Evolutionary conservation across 2,113 vertebrate species (phyloP).

Genomic region (Mormyrus lacerda): DNA sequence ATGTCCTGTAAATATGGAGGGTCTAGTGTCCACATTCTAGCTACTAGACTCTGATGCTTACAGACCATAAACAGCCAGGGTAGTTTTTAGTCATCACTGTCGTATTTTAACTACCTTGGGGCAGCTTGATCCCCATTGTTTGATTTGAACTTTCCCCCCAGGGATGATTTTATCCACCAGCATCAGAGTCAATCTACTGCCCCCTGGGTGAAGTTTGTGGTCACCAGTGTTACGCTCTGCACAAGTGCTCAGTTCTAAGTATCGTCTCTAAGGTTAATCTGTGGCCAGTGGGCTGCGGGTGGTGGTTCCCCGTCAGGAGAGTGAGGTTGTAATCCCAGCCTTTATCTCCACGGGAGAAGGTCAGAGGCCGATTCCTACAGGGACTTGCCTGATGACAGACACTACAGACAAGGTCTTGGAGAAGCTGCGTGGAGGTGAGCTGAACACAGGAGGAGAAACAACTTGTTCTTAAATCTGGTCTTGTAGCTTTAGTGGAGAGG

Average conservation of each 20-base stretch:
- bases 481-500: neutral
- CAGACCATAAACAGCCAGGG: neutral
- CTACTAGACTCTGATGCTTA: neutral
- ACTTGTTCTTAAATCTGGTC: neutral
- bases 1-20: neutral
- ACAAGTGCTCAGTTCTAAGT: neutral
- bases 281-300: neutral
- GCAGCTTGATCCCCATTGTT: neutral
- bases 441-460: neutral
- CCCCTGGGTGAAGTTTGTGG: neutral
- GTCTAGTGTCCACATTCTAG: neutral
- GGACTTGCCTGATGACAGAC: neutral
- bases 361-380: neutral
- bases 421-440: neutral
- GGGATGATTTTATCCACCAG: neutral
- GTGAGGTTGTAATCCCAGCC: neutral
- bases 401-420: neutral
- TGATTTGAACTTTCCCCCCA: neutral
- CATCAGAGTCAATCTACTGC: neutral
- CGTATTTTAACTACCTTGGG: neutral
- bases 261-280: neutral
- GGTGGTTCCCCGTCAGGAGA: neutral
- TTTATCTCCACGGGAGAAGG: neutral
- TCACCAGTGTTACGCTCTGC: neutral
- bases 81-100: neutral